A percentile compares a stretch with the other conserved stretches of the same genome.
Conservation (phyloP, 2,888 invertebrate genomes). For the Agrilus mali region DNA sequence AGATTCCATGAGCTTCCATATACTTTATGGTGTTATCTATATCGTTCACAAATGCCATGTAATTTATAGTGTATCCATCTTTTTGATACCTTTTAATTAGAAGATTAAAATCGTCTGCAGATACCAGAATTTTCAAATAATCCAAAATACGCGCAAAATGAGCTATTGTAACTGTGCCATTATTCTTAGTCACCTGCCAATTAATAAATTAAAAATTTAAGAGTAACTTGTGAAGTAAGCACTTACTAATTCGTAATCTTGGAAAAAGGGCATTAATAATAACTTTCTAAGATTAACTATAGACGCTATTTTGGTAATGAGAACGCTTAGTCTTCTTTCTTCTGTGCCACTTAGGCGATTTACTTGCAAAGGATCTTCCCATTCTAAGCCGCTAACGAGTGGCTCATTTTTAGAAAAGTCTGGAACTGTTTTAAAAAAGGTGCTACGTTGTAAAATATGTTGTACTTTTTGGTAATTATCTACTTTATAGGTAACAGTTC, state of each 20-base stretch:
- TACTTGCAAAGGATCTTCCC: slow-evolving; percentile 58
- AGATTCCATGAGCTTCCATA: slow-evolving; percentile 38
- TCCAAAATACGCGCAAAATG: slow-evolving; percentile 65
- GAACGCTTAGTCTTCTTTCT: slow-evolving; percentile 51
- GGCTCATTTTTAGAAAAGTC: slow-evolving; percentile 36
- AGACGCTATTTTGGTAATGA: slow-evolving; percentile 61
- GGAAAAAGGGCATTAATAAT: slow-evolving; percentile 59
- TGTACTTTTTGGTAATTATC: not conserved
- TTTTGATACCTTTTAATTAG: slow-evolving; percentile 63
- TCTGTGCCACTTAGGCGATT: slow-evolving; percentile 53
- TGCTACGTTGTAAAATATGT: not conserved
- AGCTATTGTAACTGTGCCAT: slow-evolving; percentile 61
- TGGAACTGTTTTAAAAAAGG: slow-evolving; percentile 29
- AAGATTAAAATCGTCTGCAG: slow-evolving; percentile 59
- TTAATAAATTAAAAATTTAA: not conserved
- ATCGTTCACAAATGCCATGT: slow-evolving; percentile 58
- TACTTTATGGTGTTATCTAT: slow-evolving; percentile 54
- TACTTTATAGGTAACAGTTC: no score
- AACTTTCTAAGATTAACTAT: slow-evolving; percentile 42
- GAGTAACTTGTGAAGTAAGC: not conserved
- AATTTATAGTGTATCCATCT: slow-evolving; percentile 65
- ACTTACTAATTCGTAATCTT: slow-evolving; percentile 55
- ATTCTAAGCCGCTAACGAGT: slow-evolving; percentile 44
- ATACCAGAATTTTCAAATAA: slow-evolving; percentile 55
- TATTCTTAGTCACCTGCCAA: slow-evolving; percentile 56